Percentiles rank a stretch among this genome's conserved stretches.
These are phyloP conservation scores for Trachelipus rathkii DNA, from an alignment of 1,140 invertebrate species.

Conservation along the genomic window DNA sequence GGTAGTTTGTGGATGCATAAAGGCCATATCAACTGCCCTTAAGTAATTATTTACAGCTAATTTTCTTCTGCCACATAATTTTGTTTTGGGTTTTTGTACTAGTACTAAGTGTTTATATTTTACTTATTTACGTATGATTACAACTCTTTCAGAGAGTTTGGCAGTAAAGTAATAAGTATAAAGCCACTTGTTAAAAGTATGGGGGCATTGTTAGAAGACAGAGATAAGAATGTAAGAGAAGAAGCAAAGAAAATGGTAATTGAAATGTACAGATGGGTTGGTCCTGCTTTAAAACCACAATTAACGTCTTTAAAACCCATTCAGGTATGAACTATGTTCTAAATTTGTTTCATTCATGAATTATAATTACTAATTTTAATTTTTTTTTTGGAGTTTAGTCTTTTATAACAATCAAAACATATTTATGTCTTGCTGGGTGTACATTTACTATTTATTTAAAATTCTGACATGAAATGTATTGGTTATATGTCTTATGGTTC, in stretches of 20 bases:
- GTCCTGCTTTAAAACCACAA: constrained; percentile 78
- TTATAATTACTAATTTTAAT: no score
- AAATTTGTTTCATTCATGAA: constrained; percentile 7
- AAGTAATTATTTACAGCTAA: constrained; percentile 51
- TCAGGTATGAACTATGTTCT: constrained; percentile 50
- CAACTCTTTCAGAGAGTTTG: constrained; percentile 66
- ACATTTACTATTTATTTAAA: no score
- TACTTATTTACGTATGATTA: no score
- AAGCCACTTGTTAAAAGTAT: constrained; percentile 83
- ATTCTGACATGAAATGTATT: no score
- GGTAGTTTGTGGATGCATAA: constrained; percentile 80
- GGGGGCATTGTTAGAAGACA: constrained; percentile 73
- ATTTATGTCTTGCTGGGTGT: no score
- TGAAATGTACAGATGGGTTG: constrained; percentile 91
- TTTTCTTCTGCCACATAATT: background rate
- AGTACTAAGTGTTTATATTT: no score
- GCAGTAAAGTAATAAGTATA: constrained; percentile 81
- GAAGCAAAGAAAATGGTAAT: constrained; percentile 82
- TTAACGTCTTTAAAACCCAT: constrained; percentile 80
- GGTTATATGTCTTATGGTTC: no score
- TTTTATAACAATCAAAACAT: no score
- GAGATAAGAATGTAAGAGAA: constrained; percentile 87
- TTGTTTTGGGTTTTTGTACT: no score
- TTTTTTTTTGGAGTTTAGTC: no score
- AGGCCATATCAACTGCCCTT: constrained; percentile 67